A percentile compares a stretch with the other conserved stretches of the same genome.
These are phyloP conservation scores for Aphelocoma californica DNA, from an alignment of 2,797 vertebrate species.

Conservation along the genomic window DNA sequence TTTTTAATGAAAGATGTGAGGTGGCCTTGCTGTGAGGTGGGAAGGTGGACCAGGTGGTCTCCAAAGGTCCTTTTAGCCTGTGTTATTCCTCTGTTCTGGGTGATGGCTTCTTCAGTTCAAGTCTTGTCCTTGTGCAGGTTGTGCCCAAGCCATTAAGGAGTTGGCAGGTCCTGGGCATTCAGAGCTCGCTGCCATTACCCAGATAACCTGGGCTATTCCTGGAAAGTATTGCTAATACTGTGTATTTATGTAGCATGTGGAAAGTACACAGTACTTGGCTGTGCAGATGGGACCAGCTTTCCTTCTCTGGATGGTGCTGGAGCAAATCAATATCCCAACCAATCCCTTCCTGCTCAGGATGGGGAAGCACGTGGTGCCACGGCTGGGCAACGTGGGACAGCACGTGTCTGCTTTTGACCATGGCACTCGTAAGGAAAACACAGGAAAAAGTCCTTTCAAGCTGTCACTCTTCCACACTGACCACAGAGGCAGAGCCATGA, in stretches of 20 bases:
- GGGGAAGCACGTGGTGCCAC: background rate
- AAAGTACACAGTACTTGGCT: background rate
- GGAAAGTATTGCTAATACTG: background rate
- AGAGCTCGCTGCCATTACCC: background rate
- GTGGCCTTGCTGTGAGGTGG: background rate
- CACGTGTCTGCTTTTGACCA: background rate
- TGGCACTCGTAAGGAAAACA: accelerated
- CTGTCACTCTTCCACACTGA: background rate
- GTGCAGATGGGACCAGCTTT: background rate
- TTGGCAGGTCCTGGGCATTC: background rate
- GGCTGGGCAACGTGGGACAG: background rate
- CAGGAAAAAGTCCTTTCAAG: background rate
- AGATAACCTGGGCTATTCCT: background rate
- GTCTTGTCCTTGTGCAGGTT: background rate
- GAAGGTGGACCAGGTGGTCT: background rate
- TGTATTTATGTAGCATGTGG: background rate
- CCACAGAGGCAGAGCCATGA: background rate
- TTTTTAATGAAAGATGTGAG: background rate
- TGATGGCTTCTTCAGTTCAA: background rate
- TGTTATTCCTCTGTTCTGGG: background rate
- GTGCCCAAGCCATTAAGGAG: background rate
- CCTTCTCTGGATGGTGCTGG: background rate
- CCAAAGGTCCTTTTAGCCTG: background rate
- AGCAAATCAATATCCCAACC: background rate
- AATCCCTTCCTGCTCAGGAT: background rate